Evolutionary conservation across 2,797 vertebrate genomes (phyloP), one percentile per base, ranked within the genome.

Genomic region (Channa striata): DNA sequence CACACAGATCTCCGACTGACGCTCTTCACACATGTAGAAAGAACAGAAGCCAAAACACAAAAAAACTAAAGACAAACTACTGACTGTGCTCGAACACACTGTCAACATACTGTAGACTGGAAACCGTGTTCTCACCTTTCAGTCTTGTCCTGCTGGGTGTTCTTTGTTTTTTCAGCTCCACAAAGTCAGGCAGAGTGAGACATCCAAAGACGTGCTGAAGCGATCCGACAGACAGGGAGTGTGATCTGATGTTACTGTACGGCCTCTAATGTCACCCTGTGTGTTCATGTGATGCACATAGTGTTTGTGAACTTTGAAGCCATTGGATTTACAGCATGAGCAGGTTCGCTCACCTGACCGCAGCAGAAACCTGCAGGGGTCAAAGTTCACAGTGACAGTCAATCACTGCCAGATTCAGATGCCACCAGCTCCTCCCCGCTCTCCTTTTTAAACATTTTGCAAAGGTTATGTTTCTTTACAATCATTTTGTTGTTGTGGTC

Each of bases 301-400:
- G 57, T 64, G 70, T 61, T 67, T 48, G 48, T 86, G 90, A 89
- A 85, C 92, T 91, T 91, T 91, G 91, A 85, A 81, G 50, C 80
- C 73, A 74, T 72, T 69, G 42, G 77, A 78, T 83, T 88, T 82
- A 87, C 63, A 81, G 84, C 77, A 71, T 83, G 83, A 83, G 56
- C 43, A 71, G 71, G 44, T 74, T 36, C 16, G 21, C 84, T 91
- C 85, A 91, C 89, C 85, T 92, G 89, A 90, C 83, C 13, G 63
- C 58, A 51, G 75, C 60, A 30, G 20, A 30, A 59, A 46, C 44
- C 47, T 44, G 12, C 8, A 51, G 59, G 33, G 59, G 68, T 68
- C 58, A 68, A 53, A 62, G 63, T 52, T 62, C 62, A 52, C n/a
- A 16, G 57, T 2, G 12, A 56, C 43, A 42, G 42, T 8, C 43